A percentile compares a stretch with the other conserved stretches of the same genome.
These are phyloP conservation scores for Acanthopleura granulata DNA, from an alignment of 2,888 invertebrate species.

Conservation along the genomic window DNA sequence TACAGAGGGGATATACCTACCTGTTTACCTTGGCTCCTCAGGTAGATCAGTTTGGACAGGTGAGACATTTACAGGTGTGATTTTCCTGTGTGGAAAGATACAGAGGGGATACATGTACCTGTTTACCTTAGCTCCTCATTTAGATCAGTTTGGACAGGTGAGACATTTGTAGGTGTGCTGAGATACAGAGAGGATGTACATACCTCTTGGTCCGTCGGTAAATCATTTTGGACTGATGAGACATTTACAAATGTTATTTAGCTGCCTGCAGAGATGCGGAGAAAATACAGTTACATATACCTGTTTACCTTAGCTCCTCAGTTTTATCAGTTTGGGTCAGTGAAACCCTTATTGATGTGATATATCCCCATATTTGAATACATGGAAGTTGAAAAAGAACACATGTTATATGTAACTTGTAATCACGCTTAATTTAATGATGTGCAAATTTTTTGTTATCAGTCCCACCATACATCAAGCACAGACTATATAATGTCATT, in stretches of 20 bases:
- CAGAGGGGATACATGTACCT: constrained; percentile 46
- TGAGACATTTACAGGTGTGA: background rate
- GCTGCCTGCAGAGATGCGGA: too few species aligned
- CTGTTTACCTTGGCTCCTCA: constrained; percentile 50
- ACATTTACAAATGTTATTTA: too few species aligned
- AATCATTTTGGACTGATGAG: constrained; percentile 27
- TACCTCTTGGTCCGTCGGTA: constrained; percentile 46
- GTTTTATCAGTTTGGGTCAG: constrained; percentile 26
- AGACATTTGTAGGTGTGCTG: constrained; percentile 18
- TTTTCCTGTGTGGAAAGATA: constrained; percentile 47
- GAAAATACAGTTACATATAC: too few species aligned
- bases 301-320: background rate
- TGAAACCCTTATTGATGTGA: background rate
- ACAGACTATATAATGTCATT: background rate
- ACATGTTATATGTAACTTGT: too few species aligned
- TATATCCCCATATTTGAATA: too few species aligned
- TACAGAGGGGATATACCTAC: constrained; percentile 46
- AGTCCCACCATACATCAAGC: background rate
- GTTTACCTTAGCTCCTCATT: constrained; percentile 45
- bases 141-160: constrained; percentile 28
- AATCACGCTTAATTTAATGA: too few species aligned
- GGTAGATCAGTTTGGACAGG: constrained; percentile 27
- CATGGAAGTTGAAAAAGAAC: too few species aligned
- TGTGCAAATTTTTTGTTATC: too few species aligned
- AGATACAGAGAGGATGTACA: constrained; percentile 46